Base-by-base conservation (phyloP, 1,140 invertebrate genomes). In the Acromyrmex heyeri region DNA sequence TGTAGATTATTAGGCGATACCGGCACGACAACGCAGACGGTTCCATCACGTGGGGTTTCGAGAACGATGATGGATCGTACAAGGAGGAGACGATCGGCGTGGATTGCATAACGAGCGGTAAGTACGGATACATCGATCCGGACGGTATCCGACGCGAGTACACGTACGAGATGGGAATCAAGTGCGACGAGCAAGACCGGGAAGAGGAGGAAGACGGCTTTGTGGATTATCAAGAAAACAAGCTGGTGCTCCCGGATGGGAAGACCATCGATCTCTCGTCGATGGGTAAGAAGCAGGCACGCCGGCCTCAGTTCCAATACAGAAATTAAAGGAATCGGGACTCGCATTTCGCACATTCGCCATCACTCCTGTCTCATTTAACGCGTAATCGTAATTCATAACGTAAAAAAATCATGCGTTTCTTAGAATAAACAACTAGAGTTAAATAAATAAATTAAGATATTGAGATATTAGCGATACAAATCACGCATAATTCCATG, bases 1-100 rank as follows among this genome's bases (percentile, higher is more conserved):
- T 34, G 14, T 83, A 96, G 95, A 95, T 95, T 1, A 93, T 96
- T 30, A 92, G 93, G n/a, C 90, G 95, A 69, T 98, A 97, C 94
- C 96, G 97, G 64, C 97, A 97, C 73, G 97, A 98, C 91, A 98
- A 98, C 90, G 95, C 96, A 57, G 98, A 98, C 88, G 98, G 98
- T 7, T 97, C 97, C 86, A 98, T 98, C 79, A 97, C 97, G 0
- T 98, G 97, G 97, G 98, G 98, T 69, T 98, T 97, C 92, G 97
- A 98, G 95, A 98, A 98, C 92, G 97, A 98, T 82, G 97, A 97
- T 91, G 97, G 97, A 16, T 96, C 96, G 0, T 95, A 93, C 85
- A 98, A 98, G 92, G 97, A 98, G 92, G 98, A 98, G 94, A 96
- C 96, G 7, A 97, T 98, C 89, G 98, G 98, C 73, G 95, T 96